Evolutionary conservation across 2,113 vertebrate species (phyloP).

Genomic region (Chaetura pelagica): DNA sequence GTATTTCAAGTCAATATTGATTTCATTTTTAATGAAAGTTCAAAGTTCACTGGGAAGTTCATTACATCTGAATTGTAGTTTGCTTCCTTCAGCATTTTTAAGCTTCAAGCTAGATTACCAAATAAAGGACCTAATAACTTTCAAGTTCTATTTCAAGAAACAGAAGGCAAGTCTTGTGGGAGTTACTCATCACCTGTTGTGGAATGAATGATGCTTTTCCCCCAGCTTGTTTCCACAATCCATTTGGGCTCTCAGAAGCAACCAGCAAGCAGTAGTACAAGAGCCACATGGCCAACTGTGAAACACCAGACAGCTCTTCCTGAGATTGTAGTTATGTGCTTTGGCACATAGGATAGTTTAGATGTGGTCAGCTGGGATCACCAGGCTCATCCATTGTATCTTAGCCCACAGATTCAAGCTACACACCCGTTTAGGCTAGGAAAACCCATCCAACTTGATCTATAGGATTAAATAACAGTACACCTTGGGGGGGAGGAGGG

Average conservation of each 20-base stretch:
- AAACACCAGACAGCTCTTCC: neutral
- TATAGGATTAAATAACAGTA: neutral
- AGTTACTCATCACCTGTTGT: neutral
- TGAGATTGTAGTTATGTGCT: neutral
- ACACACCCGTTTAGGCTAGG: neutral
- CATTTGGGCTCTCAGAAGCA: neutral
- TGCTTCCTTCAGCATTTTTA: neutral
- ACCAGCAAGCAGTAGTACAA: neutral
- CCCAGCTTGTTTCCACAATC: neutral
- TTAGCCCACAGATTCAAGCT: neutral
- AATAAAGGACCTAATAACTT: conserved; percentile 3
- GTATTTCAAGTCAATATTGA: neutral
- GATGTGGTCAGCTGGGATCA: neutral
- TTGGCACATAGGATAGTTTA: neutral
- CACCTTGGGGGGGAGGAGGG: neutral
- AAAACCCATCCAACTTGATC: neutral
- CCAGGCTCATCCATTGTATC: neutral
- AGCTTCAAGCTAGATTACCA: neutral
- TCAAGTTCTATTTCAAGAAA: conserved; percentile 10
- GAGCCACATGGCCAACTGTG: neutral
- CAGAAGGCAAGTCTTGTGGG: neutral
- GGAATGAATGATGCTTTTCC: neutral
- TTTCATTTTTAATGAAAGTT: conserved; percentile 1
- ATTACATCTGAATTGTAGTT: neutral
- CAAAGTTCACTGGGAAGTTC: neutral